These are phyloP conservation scores for Gymnorhina tibicen DNA, from an alignment of 2,113 vertebrate genomes.

Conservation along the genomic window DNA sequence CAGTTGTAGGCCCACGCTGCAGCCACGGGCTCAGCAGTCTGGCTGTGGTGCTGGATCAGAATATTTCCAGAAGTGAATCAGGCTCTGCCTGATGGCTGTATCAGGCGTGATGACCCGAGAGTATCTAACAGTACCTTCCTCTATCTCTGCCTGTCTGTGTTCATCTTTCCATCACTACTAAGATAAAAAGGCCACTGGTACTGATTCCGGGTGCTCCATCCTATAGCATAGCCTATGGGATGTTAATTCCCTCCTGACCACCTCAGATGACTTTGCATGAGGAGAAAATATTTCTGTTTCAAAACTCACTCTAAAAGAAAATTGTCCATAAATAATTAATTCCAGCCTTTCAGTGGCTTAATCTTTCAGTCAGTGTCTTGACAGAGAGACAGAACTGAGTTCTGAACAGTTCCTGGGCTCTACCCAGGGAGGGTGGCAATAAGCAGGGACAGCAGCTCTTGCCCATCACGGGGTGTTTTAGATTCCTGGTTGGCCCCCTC, in stretches of 20 bases:
- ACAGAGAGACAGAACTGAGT: not conserved
- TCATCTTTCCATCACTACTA: not conserved
- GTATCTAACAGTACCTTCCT: not conserved
- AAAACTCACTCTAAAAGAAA: not conserved
- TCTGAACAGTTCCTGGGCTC: not conserved
- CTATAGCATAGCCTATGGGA: not conserved
- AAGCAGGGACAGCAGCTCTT: not conserved
- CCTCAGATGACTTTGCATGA: not conserved
- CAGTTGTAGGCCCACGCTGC: not conserved
- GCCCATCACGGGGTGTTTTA: accelerated
- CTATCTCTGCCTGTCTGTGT: not conserved
- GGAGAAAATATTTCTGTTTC: not conserved
- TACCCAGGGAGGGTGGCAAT: not conserved
- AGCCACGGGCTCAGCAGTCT: not conserved
- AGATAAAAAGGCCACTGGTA: not conserved
- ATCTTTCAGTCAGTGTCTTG: not conserved
- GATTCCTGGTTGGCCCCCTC: not conserved
- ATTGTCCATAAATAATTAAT: not conserved
- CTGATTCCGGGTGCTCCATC: not conserved
- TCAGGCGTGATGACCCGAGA: not conserved
- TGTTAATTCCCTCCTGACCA: not conserved
- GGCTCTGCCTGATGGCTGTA: not conserved
- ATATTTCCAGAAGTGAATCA: not conserved
- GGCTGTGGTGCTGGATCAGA: not conserved
- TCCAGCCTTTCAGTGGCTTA: not conserved